Conservation (phyloP, 2,888 invertebrate genomes). For the Chironomus riparius region DNA sequence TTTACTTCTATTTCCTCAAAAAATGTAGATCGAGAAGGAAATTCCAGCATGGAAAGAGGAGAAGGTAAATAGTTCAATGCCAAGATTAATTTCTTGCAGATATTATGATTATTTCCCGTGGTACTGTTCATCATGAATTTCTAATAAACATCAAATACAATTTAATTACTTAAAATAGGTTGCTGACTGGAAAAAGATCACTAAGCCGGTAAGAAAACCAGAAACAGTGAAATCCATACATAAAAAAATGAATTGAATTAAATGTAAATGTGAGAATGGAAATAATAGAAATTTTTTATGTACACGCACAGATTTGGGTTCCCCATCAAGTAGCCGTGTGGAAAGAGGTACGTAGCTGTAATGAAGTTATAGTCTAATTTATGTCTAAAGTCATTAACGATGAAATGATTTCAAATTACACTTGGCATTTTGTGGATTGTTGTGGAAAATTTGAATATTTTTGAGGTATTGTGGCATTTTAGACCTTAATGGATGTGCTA, state of each 20-base stretch:
- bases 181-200: constrained; percentile 32
- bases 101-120: no score
- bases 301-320: constrained; percentile 15
- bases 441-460: no score
- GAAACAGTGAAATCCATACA: neutral
- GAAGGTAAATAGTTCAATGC: constrained; percentile 35
- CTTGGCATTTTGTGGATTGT: no score
- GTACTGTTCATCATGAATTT: neutral
- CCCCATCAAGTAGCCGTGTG: constrained; percentile 47
- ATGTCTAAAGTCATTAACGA: no score
- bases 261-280: neutral
- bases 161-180: neutral
- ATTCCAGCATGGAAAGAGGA: constrained; percentile 61
- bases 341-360: constrained; percentile 32
- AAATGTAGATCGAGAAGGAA: constrained; percentile 55
- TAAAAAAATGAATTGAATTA: neutral
- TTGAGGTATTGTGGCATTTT: no score
- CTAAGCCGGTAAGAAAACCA: constrained; percentile 59
- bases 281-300: neutral
- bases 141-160: neutral
- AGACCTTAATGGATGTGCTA: no score
- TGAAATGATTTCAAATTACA: no score
- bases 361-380: no score
- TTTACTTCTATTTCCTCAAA: constrained; percentile 36
- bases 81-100: no score